Evolutionary conservation across 2,797 vertebrate species (phyloP), one percentile per base, ranked within the genome.

Genomic region (Helicolenus hilgendorfi): DNA sequence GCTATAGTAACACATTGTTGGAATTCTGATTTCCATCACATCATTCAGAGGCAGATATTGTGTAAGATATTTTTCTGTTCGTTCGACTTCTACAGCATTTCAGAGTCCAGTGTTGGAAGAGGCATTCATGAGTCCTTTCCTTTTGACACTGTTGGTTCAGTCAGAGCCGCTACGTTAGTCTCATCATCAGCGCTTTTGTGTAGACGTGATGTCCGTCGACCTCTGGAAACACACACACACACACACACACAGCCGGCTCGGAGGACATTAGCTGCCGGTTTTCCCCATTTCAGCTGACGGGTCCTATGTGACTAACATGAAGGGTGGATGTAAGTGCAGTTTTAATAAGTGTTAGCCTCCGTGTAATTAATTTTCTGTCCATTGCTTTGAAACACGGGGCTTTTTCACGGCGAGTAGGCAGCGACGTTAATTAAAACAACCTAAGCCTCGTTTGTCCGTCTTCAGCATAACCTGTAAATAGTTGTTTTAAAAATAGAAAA

Each of bases 381-480:
- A 74, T 89, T 92, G 84, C 79, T 93, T 90, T 85, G 55, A 85
- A 69, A 78, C 65, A 79, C 53, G 13, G 82, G 84, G 87, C 33
- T 85, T 92, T 83, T 87, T 72, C 80, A 78, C 56, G 24, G 79
- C 78, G 73, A 89, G 83, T 86, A 86, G 82, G 73, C 79, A 75
- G 71, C 20, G 56, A 81, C 82, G 38, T 88, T 59, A 71, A 88
- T 87, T 90, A 36, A 36, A 88, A 91, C 45, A 89, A 78, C 45
- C 31, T 72, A 83, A 82, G 86, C 76, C 80, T 85, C 74, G 85
- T 93, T 91, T 91, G 85, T 92, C 77, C 84, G 85, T 95, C 84
- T 92, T 91, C 85, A 86, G 84, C 92, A 85, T 95, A 92, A 94
- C 78, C 86, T 96, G 95, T 97, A 95, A 92, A 96, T 96, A 95